Base-by-base conservation (phyloP, 1,140 invertebrate species). In the Drosophila baimaii region DNA sequence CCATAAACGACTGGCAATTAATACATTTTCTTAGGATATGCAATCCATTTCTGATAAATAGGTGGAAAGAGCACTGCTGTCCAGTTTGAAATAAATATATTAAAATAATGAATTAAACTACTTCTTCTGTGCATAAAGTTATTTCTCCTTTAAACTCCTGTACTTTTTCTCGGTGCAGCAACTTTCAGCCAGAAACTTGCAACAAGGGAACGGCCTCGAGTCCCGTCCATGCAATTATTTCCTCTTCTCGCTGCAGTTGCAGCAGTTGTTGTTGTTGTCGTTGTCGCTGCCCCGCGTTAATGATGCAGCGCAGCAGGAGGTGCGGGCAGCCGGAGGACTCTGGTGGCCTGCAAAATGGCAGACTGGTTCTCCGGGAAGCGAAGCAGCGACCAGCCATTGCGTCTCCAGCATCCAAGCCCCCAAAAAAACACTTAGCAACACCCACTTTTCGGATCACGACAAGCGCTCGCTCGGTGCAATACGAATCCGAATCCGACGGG, bases 401-500 rank as follows among this genome's bases (percentile, higher is more conserved):
- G 81, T 86, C 89, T 90, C 74, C 83, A 75, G 76, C 78, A 89
- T 73, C 62, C 62, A 55, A 75, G 33, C 72, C 74, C 44, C 71
- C 41, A 65, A 79, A 77, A 66, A 71, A 77, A 78, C 84, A 89
- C 79, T 89, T 81, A 81, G 89, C 79, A 82, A 90, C 89, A 90
- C 89, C 89, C 89, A 90, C 84, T 91, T 91, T 77, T 79, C 17
- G 66, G 80, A 84, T 89, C 85, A 88, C 80, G 84, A 86, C 84
- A 68, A 77, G 27, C 33, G 56, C 13, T 44, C 54, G 54, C 13
- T 31, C 54, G 54, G 54, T 73, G 72, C 31, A 65, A 25, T 17
- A 21, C 41, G 55, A 69, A 52, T 43, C 33, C 61, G 35, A 66
- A 51, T 31, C 49, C 49, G 29, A 35, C 49, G 66, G 63, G 39